Base-by-base conservation (phyloP, 2,888 invertebrate species). In the Polydrusus pterygomalis region DNA sequence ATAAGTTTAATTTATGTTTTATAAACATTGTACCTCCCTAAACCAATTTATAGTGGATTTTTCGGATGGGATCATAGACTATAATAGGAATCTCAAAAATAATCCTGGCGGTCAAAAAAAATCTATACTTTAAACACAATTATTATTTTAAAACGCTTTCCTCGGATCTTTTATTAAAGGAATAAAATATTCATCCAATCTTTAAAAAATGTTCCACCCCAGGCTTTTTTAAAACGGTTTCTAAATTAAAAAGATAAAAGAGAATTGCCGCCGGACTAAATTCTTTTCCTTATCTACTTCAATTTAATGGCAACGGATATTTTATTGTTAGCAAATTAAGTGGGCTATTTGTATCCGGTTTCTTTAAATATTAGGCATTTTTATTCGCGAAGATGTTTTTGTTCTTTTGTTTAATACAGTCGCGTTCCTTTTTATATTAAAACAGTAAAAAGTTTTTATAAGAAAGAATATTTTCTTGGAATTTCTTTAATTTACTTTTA, bases 321-420 rank as follows among this genome's bases (percentile, higher is more conserved):
- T 51, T 51, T 11, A 51, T 51, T 51, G 51, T 51, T 51, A 51
- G 51, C 51, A 51, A 51, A 51, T 51, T 51, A 51, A 51, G 51
- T 51, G 51, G 51, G 51, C 51, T 51, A 51, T 51, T 51, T 51
- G 51, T 51, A 51, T 51, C 18, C 51, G 51, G 51, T 51, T 51
- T 51, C 51, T 51, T 51, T 20, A 20, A 20, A 51, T 51, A 51
- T 51, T 20, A 20, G 20, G 51, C 20, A 17, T 51, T 51, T 51
- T 51, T 51, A 20, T 51, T 51, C 51, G 11, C 51, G 6, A 51
- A 51, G 20, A 49, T 49, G 18, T 20, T 51, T 20, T 9, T 51
- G 51, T 18, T 51, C 51, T 51, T 10, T 51, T 51, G 11, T 9
- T 51, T 51, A 20, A 51, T 51, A 10, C n/a, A 6, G 17, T 5